Percentiles rank a stretch among this genome's conserved stretches.
Conservation (phyloP, 2,888 invertebrate genomes). For the Crioceris asparagi region DNA sequence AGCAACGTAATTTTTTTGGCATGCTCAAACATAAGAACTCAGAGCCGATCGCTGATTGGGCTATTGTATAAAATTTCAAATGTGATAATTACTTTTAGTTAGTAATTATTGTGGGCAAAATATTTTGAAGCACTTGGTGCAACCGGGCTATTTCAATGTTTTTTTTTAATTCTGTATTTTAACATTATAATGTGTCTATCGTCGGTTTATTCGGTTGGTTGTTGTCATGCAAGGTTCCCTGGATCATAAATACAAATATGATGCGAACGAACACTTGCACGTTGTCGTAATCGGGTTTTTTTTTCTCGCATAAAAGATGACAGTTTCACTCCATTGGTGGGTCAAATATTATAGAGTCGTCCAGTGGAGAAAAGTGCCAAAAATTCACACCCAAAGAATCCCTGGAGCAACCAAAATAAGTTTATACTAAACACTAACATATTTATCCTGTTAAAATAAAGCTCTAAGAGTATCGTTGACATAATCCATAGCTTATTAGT, state of each 20-base stretch:
- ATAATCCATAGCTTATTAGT: no score
- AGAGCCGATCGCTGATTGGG: constrained; percentile 31
- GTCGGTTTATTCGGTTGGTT: constrained; percentile 10
- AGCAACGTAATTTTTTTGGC: no score
- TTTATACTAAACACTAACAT: background rate
- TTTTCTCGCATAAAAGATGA: constrained; percentile 23
- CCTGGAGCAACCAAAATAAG: constrained; percentile 1
- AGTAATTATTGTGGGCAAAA: constrained; percentile 35
- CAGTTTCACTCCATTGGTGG: constrained; percentile 17
- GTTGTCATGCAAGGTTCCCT: constrained; percentile 3
- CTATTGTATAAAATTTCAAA: constrained; percentile 36
- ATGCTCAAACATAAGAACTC: no score
- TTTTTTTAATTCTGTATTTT: constrained; percentile 28
- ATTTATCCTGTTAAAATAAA: background rate
- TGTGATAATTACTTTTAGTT: constrained; percentile 26
- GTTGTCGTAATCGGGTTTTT: constrained; percentile 22
- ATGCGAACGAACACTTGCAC: no score
- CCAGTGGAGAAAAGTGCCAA: constrained; percentile 21
- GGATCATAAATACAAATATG: no score
- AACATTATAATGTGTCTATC: constrained; percentile 15
- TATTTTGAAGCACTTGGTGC: constrained; percentile 39
- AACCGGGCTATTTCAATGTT: constrained; percentile 40
- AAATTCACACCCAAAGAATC: constrained; percentile 20
- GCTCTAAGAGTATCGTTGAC: no score
- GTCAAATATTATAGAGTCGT: constrained; percentile 8